These are phyloP conservation scores for Allobates femoralis DNA, from an alignment of 2,797 vertebrate species.

Conservation along the genomic window DNA sequence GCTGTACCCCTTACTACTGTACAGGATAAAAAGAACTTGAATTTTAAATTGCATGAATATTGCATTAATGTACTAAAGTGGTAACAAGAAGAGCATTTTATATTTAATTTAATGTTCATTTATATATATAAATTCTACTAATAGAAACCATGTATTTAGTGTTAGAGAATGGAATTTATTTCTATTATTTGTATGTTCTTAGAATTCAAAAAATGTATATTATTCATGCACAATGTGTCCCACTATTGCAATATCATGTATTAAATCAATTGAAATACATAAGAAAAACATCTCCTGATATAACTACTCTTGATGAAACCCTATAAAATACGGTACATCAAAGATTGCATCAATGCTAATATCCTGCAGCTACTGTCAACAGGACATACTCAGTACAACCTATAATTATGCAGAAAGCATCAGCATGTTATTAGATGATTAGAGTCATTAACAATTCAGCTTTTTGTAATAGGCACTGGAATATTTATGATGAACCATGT, in stretches of 20 bases:
- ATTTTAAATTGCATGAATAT: too few species aligned
- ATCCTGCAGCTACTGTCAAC: conserved; percentile 30
- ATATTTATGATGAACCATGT: conserved; percentile 58
- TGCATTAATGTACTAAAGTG: too few species aligned
- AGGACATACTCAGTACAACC: conserved; percentile 24
- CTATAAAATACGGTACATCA: conserved; percentile 9
- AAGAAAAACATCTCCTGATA: neutral
- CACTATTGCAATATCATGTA: neutral
- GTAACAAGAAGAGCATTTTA: too few species aligned
- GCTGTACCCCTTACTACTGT: too few species aligned
- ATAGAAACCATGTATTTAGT: too few species aligned
- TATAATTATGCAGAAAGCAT: conserved; percentile 23
- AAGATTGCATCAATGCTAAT: conserved; percentile 39
- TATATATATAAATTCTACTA: too few species aligned
- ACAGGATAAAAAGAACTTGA: too few species aligned
- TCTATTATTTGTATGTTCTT: neutral
- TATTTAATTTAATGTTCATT: too few species aligned
- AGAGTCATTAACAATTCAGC: conserved; percentile 57
- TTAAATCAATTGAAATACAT: conserved; percentile 9
- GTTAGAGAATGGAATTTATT: too few species aligned
- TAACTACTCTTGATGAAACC: conserved; percentile 18
- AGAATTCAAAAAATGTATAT: neutral
- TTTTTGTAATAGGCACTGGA: conserved; percentile 52
- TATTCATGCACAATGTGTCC: neutral
- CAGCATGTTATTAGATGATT: conserved; percentile 53